Conservation (phyloP, 2,888 invertebrate genomes). For the Hermaeophaga mercurialis region DNA sequence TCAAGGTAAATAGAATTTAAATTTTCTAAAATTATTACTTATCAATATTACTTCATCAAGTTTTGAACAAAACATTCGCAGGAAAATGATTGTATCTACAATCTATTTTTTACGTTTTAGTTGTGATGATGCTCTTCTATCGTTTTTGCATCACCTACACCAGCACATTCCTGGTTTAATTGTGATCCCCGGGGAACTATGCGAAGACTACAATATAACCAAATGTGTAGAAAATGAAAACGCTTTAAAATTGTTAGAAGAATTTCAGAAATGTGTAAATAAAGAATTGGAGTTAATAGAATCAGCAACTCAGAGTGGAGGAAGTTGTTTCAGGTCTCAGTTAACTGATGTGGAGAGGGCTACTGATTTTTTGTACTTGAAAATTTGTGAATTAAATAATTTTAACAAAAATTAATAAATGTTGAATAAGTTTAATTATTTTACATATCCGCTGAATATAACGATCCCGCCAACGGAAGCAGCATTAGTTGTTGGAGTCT, state of each 20-base stretch:
- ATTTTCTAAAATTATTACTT: slow-evolving; percentile 3
- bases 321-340: slow-evolving; percentile 32
- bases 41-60: too few species aligned
- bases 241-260: slow-evolving; percentile 27
- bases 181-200: slow-evolving; percentile 40
- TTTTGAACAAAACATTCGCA: too few species aligned
- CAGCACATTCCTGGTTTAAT: slow-evolving; percentile 53
- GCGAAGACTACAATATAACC: slow-evolving; percentile 28
- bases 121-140: slow-evolving; percentile 52
- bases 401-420: not conserved
- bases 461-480: too few species aligned
- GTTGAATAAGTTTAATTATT: not conserved
- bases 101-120: slow-evolving; percentile 53
- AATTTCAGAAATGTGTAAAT: slow-evolving; percentile 37
- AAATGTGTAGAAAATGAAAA: slow-evolving; percentile 3
- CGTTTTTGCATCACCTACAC: slow-evolving; percentile 57
- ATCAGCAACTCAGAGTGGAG: slow-evolving; percentile 17
- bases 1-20: slow-evolving; percentile 15
- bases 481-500: too few species aligned
- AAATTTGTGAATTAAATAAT: slow-evolving; percentile 29
- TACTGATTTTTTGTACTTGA: slow-evolving; percentile 40
- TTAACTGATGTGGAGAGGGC: slow-evolving; percentile 41
- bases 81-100: too few species aligned
- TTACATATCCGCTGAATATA: too few species aligned
- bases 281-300: slow-evolving; percentile 38